A percentile compares a stretch with the other conserved stretches of the same genome.
phyloP scores from a whole-genome alignment of 2,797 vertebrate species.

The Adrianichthys oophorus region DNA sequence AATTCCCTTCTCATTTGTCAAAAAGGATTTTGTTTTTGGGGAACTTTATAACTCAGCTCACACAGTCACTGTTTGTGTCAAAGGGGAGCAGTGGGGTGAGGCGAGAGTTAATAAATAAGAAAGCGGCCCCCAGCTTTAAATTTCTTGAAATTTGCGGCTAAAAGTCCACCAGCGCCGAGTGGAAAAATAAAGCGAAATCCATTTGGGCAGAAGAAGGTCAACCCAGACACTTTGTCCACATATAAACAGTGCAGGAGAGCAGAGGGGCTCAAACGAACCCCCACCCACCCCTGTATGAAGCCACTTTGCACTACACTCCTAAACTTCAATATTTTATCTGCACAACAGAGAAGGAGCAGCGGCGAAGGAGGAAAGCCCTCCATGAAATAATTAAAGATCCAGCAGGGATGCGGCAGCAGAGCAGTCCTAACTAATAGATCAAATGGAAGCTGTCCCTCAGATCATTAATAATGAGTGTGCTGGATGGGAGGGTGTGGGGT shows the following conservation, averaged over 20 bases:
- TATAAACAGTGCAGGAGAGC: constrained; percentile 7
- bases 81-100: constrained; percentile 26
- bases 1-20: constrained; percentile 40
- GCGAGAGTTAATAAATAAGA: constrained; percentile 34
- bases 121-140: too few species aligned
- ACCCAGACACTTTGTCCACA: constrained; percentile 2
- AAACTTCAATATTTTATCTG: constrained; percentile 81
- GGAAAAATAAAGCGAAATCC: constrained; percentile 26
- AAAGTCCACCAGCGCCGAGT: constrained; percentile 32
- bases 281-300: constrained; percentile 61
- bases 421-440: constrained; percentile 82
- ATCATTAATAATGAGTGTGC: constrained; percentile 81
- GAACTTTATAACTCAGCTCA: constrained; percentile 14
- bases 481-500: constrained; percentile 55
- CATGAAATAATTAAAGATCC: constrained; percentile 82
- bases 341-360: constrained; percentile 75
- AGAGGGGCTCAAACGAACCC: constrained; percentile 10
- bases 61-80: constrained; percentile 21
- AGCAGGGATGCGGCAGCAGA: constrained; percentile 73
- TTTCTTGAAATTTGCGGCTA: constrained; percentile 31
- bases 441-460: constrained; percentile 82
- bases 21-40: constrained; percentile 26
- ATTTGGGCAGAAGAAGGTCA: constrained; percentile 17
- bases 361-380: constrained; percentile 70
- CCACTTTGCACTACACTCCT: constrained; percentile 74